phyloP scores from a whole-genome alignment of 1,140 invertebrate genomes.

The Pseudomyrmex gracilis region DNA sequence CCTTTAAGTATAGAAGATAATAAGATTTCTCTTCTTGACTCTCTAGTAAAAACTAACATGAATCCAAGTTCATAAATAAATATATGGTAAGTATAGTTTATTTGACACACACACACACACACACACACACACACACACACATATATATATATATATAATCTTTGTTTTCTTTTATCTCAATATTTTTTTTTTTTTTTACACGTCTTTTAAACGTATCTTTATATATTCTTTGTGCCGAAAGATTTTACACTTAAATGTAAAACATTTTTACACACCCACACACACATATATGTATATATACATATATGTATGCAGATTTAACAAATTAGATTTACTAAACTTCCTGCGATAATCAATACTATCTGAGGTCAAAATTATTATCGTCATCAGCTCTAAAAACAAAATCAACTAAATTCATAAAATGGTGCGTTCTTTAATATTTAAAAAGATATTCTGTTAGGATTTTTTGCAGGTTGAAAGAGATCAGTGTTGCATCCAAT shows the following conservation, averaged over 20 bases:
- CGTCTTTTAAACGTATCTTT: too few species aligned
- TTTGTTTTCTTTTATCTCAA: too few species aligned
- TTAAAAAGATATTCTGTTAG: slow-evolving; percentile 59
- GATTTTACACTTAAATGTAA: too few species aligned
- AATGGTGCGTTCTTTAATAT: slow-evolving; percentile 9
- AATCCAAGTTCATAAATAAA: slow-evolving; percentile 69
- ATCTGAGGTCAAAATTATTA: slow-evolving; percentile 31
- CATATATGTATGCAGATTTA: neutral
- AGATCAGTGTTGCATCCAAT: slow-evolving; percentile 56
- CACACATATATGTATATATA: too few species aligned
- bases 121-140: too few species aligned
- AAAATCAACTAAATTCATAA: slow-evolving; percentile 9
- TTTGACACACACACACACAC: neutral
- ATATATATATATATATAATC: too few species aligned
- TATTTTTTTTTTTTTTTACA: too few species aligned
- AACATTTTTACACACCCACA: too few species aligned
- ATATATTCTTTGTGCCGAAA: too few species aligned
- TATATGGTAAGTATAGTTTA: slow-evolving; percentile 58
- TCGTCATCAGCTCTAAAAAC: neutral
- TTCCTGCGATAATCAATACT: slow-evolving; percentile 13
- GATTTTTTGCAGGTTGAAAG: slow-evolving; percentile 59
- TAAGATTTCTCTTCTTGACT: slow-evolving; percentile 79
- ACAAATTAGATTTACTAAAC: neutral
- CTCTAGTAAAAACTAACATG: slow-evolving; percentile 65
- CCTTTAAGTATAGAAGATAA: slow-evolving; percentile 76